Conservation (phyloP, 2,797 vertebrate species). For the Synanceia verrucosa region DNA sequence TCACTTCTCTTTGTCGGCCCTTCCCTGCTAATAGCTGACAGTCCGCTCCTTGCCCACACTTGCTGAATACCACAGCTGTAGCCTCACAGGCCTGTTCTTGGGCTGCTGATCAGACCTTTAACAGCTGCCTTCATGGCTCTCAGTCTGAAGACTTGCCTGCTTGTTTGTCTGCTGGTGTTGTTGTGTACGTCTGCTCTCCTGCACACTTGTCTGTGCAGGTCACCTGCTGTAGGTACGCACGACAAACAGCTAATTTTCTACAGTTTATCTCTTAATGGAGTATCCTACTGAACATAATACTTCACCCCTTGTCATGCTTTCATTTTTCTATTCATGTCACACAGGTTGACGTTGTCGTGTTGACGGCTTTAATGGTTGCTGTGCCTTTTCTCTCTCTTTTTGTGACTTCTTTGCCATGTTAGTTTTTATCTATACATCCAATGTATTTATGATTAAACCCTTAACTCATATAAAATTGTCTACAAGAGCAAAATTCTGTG, state of each 20-base stretch:
- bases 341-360: no score
- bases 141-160: slow-evolving; percentile 17
- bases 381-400: no score
- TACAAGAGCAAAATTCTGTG: no score
- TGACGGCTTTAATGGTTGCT: no score
- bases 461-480: no score
- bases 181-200: neutral
- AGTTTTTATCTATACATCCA: no score
- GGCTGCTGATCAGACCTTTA: slow-evolving; percentile 37
- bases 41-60: slow-evolving; percentile 61
- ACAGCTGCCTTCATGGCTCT: slow-evolving; percentile 32
- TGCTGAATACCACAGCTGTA: slow-evolving; percentile 65
- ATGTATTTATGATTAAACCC: no score
- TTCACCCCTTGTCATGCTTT: no score
- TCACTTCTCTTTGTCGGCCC: neutral
- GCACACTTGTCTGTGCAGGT: slow-evolving; percentile 19
- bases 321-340: no score
- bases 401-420: no score
- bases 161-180: slow-evolving; percentile 8
- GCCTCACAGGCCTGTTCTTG: slow-evolving; percentile 41
- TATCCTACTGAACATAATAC: no score
- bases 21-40: slow-evolving; percentile 33
- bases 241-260: neutral
- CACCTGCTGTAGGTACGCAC: neutral
- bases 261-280: neutral